Evolutionary conservation across 1,140 invertebrate species (phyloP).

Genomic region (Drosophila novamexicana): DNA sequence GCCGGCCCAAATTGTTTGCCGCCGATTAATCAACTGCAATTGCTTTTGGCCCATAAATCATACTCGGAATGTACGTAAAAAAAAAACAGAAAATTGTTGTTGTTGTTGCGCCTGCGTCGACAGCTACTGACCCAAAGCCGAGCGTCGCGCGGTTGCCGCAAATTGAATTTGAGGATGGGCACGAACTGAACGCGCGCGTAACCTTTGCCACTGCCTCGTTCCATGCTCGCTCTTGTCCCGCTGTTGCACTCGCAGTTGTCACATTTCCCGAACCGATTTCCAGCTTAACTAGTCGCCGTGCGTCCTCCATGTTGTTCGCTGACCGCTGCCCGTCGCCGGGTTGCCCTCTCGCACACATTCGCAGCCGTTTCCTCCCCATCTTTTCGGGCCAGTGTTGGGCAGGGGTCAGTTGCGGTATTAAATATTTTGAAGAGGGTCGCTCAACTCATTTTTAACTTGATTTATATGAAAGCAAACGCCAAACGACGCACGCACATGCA

Average conservation of each 20-base stretch:
- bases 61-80: constrained; percentile 27
- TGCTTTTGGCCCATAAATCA: constrained; percentile 62
- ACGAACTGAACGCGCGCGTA: constrained; percentile 74
- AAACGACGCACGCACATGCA: not conserved
- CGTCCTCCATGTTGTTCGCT: constrained; percentile 2
- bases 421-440: constrained; percentile 81
- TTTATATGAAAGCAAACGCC: constrained; percentile 56
- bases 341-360: no score
- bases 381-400: constrained; percentile 38
- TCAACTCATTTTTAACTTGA: constrained; percentile 65
- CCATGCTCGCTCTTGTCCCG: constrained; percentile 7
- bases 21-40: constrained; percentile 46
- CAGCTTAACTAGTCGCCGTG: constrained; percentile 16
- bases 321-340: no score
- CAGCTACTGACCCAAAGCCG: constrained; percentile 59
- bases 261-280: constrained; percentile 42
- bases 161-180: constrained; percentile 39
- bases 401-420: constrained; percentile 80
- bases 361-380: no score
- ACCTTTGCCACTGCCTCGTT: constrained; percentile 61
- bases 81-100: not conserved
- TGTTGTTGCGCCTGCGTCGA: constrained; percentile 50
- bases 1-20: constrained; percentile 12
- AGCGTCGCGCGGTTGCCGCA: constrained; percentile 14
- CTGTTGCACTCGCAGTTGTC: constrained; percentile 37